Conservation (phyloP, 2,113 vertebrate species). For the Channa argus region DNA sequence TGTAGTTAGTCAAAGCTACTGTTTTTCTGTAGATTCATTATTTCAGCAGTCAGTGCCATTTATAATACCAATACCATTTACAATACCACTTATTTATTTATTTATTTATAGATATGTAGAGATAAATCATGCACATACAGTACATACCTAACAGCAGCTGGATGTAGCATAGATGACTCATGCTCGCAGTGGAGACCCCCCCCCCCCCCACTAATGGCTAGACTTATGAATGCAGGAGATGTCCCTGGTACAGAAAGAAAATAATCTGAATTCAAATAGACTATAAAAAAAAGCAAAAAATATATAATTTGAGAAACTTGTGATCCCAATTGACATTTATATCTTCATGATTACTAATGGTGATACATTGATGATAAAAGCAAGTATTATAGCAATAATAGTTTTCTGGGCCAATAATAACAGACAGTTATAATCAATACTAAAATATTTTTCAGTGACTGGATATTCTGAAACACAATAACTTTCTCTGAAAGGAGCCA, state of each 20-base stretch:
- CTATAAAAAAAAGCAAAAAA: too few relatives aligned
- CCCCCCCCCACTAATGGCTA: constrained; percentile 70
- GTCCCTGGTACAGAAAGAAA: constrained; percentile 59
- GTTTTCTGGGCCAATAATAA: too few relatives aligned
- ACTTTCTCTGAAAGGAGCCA: background rate
- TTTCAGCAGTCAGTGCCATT: too few relatives aligned
- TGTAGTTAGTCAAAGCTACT: too few relatives aligned
- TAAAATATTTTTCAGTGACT: background rate
- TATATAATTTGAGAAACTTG: too few relatives aligned
- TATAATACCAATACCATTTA: too few relatives aligned
- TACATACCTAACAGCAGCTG: constrained; percentile 14
- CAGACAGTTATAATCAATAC: background rate
- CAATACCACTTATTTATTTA: too few relatives aligned
- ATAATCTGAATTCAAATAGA: constrained; percentile 50
- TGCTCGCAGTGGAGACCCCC: constrained; percentile 53
- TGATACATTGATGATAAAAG: too few relatives aligned
- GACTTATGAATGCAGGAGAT: constrained; percentile 62
- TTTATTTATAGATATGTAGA: background rate
- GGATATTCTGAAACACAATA: background rate
- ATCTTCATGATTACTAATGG: too few relatives aligned
- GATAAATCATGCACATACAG: constrained; percentile 1
- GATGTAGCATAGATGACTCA: constrained; percentile 42
- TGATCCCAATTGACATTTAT: too few relatives aligned
- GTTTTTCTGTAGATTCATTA: too few relatives aligned
- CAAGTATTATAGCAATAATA: background rate